Conservation (phyloP, 2,113 vertebrate genomes). For the Saguinus midas region DNA sequence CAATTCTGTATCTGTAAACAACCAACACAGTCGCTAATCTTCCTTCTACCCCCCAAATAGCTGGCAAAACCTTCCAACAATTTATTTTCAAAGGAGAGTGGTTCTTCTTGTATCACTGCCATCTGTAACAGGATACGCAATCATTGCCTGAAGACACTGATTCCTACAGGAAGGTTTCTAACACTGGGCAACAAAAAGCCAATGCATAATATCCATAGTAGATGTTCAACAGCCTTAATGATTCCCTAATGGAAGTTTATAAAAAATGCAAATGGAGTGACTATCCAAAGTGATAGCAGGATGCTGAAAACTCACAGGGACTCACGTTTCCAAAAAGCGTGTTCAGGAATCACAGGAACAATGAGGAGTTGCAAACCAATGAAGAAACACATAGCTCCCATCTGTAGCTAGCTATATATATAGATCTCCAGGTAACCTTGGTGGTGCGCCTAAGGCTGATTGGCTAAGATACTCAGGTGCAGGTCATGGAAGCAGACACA, state of each 20-base stretch:
- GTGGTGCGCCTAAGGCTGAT: background rate
- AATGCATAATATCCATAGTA: fast-evolving
- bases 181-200: background rate
- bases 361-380: background rate
- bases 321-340: background rate
- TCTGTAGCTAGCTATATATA: background rate
- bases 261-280: background rate
- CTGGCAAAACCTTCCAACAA: background rate
- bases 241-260: background rate
- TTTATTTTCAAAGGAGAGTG: background rate
- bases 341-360: background rate
- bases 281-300: background rate
- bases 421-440: background rate
- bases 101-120: background rate
- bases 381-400: background rate
- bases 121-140: background rate
- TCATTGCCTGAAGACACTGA: background rate
- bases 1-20: background rate
- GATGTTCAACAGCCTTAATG: background rate
- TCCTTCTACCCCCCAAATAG: background rate
- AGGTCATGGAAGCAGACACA: background rate
- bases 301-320: background rate
- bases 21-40: background rate
- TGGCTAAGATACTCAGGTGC: background rate
- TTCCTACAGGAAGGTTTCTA: background rate